phyloP scores from a whole-genome alignment of 2,888 invertebrate genomes.

The Drepanosiphum platanoidis region DNA sequence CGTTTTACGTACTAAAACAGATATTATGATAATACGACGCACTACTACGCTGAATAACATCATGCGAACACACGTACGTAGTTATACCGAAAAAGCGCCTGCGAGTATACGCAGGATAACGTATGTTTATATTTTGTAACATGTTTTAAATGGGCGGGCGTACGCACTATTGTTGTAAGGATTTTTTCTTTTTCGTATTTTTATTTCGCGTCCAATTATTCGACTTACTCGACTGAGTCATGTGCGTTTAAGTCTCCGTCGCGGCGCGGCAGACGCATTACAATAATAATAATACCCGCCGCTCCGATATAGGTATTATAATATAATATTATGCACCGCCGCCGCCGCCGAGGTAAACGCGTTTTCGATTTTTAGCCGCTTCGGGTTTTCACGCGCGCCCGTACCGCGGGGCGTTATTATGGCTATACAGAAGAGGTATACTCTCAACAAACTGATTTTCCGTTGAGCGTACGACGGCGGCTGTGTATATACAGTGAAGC shows the following conservation, averaged over 20 bases:
- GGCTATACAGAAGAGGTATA: too few species aligned
- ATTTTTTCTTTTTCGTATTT: background rate
- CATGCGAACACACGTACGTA: too few species aligned
- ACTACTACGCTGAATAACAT: background rate
- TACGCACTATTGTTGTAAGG: background rate
- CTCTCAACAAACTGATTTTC: too few species aligned
- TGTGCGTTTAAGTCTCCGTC: background rate
- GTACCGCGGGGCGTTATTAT: background rate
- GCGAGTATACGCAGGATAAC: background rate
- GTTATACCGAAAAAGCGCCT: background rate
- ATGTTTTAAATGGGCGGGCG: background rate
- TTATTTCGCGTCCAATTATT: slow-evolving; percentile 32
- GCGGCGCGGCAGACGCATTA: too few species aligned
- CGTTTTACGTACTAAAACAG: too few species aligned
- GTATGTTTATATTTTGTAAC: background rate
- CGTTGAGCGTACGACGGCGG: too few species aligned
- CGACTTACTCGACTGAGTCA: slow-evolving; percentile 28
- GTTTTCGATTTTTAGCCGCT: background rate
- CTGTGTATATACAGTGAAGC: too few species aligned
- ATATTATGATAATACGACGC: too few species aligned
- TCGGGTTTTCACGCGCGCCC: background rate
- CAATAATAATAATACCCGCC: too few species aligned
- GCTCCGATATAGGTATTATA: background rate
- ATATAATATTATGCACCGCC: background rate
- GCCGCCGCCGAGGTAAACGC: too few species aligned